Evolutionary conservation across 2,797 vertebrate species (phyloP).

Genomic region (Danionella dracula): DNA sequence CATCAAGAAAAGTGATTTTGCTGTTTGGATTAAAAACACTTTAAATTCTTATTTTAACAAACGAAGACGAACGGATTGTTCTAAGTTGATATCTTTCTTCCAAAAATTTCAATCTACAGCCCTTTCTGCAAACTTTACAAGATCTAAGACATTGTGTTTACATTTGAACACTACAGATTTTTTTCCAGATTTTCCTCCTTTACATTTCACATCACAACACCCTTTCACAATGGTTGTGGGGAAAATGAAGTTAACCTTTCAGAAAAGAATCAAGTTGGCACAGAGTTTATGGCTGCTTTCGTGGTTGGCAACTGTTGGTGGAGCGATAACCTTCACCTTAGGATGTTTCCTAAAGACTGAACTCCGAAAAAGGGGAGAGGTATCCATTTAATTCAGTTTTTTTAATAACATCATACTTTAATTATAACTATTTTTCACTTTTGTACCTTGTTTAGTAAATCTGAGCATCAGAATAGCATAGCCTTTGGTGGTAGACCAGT

Average conservation of each 20-base stretch:
- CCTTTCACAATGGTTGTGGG: constrained; percentile 71
- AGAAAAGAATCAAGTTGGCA: constrained; percentile 76
- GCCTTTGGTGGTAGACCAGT: too few relatives aligned
- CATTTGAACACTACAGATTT: neutral
- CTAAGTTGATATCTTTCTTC: too few relatives aligned
- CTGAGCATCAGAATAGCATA: too few relatives aligned
- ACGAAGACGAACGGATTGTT: too few relatives aligned
- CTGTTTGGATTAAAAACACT: neutral
- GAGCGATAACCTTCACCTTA: constrained; percentile 71
- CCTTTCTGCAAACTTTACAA: neutral
- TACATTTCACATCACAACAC: constrained; percentile 21
- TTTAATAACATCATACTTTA: too few relatives aligned
- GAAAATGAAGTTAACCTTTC: constrained; percentile 77
- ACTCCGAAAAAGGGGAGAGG: constrained; percentile 72
- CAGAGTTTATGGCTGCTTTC: constrained; percentile 77
- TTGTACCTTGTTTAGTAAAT: too few relatives aligned
- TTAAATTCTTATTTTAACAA: too few relatives aligned
- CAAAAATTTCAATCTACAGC: neutral
- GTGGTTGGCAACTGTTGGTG: constrained; percentile 68
- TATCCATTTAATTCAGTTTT: constrained; percentile 37
- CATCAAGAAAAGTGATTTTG: neutral
- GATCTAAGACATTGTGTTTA: neutral
- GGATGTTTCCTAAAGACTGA: constrained; percentile 77
- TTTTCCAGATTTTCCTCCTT: constrained; percentile 45
- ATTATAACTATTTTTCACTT: too few relatives aligned